A percentile compares a stretch with the other conserved stretches of the same genome.
Conservation (phyloP, 2,888 invertebrate genomes). For the Oligia latruncula region DNA sequence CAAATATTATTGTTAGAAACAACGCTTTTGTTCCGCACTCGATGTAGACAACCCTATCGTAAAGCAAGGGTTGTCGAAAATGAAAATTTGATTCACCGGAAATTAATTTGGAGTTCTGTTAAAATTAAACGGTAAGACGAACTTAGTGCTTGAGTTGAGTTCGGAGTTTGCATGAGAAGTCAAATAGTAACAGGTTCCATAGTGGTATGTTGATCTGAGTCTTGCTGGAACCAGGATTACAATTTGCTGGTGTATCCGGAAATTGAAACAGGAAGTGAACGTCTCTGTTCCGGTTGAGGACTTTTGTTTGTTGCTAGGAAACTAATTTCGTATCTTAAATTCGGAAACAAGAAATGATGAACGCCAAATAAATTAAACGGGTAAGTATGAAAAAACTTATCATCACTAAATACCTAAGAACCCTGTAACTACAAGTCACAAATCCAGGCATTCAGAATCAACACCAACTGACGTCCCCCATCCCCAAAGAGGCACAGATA, state of each 20-base stretch:
- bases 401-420: neutral
- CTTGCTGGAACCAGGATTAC: neutral
- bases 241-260: neutral
- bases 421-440: neutral
- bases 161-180: conserved; percentile 29
- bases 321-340: neutral
- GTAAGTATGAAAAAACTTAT: neutral
- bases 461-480: neutral
- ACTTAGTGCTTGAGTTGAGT: conserved; percentile 41
- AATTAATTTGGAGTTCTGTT: conserved; percentile 39
- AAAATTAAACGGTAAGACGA: conserved; percentile 32
- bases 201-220: conserved; percentile 8
- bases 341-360: neutral
- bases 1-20: conserved; percentile 3
- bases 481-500: conserved; percentile 6
- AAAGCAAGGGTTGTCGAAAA: conserved; percentile 17
- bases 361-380: neutral
- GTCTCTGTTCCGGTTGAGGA: neutral
- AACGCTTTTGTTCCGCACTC: neutral
- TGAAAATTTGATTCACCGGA: conserved; percentile 31
- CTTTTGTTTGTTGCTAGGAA: neutral
- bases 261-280: neutral
- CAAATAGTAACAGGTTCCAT: conserved; percentile 28
- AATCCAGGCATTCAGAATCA: neutral
- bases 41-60: conserved; percentile 12